Conservation (phyloP, 1,140 invertebrate genomes). For the Akabosia matsudoensis region DNA sequence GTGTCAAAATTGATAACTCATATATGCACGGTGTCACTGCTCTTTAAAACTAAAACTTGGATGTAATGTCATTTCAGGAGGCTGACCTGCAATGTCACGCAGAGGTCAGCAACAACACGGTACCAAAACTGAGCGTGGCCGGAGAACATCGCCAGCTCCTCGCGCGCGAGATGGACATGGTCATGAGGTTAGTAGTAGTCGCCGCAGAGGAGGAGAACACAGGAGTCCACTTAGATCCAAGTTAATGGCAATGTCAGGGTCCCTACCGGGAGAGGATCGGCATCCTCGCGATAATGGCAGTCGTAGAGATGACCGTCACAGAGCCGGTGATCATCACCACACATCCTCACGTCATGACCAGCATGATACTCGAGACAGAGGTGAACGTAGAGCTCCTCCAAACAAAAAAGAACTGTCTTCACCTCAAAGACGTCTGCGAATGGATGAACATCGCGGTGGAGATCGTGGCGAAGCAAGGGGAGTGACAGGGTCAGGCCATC, state of each 20-base stretch:
- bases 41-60: no score
- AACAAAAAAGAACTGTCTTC: background rate
- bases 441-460: background rate
- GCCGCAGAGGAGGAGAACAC: background rate
- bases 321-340: background rate
- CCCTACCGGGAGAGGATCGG: background rate
- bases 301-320: background rate
- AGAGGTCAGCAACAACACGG: background rate
- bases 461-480: background rate
- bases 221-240: background rate
- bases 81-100: background rate
- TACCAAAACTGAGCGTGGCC: background rate
- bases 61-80: no score
- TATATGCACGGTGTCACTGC: no score
- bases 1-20: no score
- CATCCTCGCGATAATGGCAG: background rate
- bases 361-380: background rate
- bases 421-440: background rate
- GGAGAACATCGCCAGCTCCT: background rate
- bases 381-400: background rate
- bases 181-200: background rate
- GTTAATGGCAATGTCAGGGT: constrained; percentile 2
- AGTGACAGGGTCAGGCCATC: background rate
- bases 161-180: background rate
- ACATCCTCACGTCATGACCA: background rate